Percentiles rank a stretch among this genome's conserved stretches.
These are phyloP conservation scores for Neodiprion virginianus DNA, from an alignment of 1,140 invertebrate species.

Conservation along the genomic window DNA sequence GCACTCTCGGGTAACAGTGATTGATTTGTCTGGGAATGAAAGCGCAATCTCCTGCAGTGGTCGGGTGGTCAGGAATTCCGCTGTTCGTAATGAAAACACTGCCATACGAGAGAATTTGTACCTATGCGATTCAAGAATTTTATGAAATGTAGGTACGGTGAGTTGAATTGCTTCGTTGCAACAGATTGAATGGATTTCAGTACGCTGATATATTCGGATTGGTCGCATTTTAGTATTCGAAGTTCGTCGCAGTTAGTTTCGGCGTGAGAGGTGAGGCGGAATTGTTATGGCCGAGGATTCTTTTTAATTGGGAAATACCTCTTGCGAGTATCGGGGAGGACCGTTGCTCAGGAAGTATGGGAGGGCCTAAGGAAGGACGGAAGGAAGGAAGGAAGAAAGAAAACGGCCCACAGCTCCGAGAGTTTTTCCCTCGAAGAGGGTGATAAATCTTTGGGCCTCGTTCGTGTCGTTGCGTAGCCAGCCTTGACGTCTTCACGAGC, in stretches of 20 bases:
- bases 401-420: not conserved
- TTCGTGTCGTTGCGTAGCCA: constrained; percentile 27
- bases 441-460: constrained; percentile 27
- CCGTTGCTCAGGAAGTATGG: too few species aligned
- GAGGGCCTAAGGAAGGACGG: not conserved
- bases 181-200: too few species aligned
- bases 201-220: too few species aligned
- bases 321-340: not conserved
- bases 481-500: constrained; percentile 37
- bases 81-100: not conserved
- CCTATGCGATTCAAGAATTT: too few species aligned
- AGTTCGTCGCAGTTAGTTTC: not conserved
- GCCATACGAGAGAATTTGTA: not conserved
- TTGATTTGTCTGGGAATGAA: constrained; percentile 3
- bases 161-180: too few species aligned
- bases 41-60: constrained; percentile 13
- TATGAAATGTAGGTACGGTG: too few species aligned
- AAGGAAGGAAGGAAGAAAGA: constrained; percentile 17
- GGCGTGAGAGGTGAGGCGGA: not conserved
- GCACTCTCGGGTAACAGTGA: not conserved
- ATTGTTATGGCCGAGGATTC: not conserved
- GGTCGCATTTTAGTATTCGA: not conserved
- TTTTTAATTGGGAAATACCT: not conserved
- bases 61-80: constrained; percentile 30
- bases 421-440: constrained; percentile 14